A percentile compares a stretch with the other conserved stretches of the same genome.
Evolutionary conservation across 2,797 vertebrate genomes (phyloP).

Genomic region (Setipinna tenuifilis): DNA sequence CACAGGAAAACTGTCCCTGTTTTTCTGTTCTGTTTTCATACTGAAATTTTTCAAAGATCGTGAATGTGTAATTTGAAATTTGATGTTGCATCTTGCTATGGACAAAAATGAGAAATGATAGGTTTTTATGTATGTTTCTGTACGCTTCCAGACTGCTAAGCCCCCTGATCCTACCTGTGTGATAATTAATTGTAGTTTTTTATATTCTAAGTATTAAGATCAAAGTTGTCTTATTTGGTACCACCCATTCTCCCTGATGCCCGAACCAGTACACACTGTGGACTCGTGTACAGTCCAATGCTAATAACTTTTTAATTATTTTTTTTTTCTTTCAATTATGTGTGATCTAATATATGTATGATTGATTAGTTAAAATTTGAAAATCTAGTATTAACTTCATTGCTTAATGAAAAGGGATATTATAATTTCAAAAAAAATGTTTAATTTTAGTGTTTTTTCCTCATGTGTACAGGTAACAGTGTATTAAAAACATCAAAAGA

Average conservation of each 20-base stretch:
- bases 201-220: constrained; percentile 84
- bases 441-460: constrained; percentile 88
- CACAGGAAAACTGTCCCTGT: constrained; percentile 84
- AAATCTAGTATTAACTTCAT: constrained; percentile 97
- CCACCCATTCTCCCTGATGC: constrained; percentile 68
- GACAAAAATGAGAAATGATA: constrained; percentile 87
- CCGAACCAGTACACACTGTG: constrained; percentile 68
- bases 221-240: constrained; percentile 81
- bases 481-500: constrained; percentile 92
- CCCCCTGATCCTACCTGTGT: constrained; percentile 79
- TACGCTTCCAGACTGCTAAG: constrained; percentile 84
- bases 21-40: constrained; percentile 88
- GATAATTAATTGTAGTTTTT: constrained; percentile 81
- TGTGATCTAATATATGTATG: constrained; percentile 85
- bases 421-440: constrained; percentile 91
- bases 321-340: constrained; percentile 76
- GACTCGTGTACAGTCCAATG: constrained; percentile 76
- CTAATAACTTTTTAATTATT: constrained; percentile 84
- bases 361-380: constrained; percentile 79
- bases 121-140: constrained; percentile 81
- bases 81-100: constrained; percentile 85
- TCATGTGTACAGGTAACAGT: constrained; percentile 94
- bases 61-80: constrained; percentile 86
- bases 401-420: constrained; percentile 99
- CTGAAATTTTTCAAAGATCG: constrained; percentile 81